These are phyloP conservation scores for Cistogaster globosa DNA, from an alignment of 2,888 invertebrate genomes.

Conservation along the genomic window DNA sequence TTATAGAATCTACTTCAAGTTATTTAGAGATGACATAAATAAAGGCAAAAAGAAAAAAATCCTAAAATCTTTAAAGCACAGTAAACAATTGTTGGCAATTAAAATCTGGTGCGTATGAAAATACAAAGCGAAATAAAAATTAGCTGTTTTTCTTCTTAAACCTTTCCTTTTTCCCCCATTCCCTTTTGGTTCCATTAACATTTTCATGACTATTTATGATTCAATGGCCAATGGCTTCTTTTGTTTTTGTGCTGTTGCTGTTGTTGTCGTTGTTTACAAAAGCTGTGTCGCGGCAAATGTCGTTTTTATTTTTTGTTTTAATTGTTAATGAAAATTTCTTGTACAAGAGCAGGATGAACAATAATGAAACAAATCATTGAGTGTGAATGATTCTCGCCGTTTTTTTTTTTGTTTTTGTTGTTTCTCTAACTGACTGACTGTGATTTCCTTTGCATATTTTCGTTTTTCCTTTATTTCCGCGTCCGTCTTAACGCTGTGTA, in stretches of 20 bases:
- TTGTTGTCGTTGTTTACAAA: conserved; percentile 22
- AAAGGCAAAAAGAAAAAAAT: not conserved
- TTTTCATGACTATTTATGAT: conserved; percentile 44
- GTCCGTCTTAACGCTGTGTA: conserved; percentile 73
- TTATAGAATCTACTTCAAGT: conserved; percentile 38
- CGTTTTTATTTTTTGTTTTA: conserved; percentile 75
- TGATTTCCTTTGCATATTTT: conserved; percentile 67
- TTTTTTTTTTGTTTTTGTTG: conserved; percentile 51
- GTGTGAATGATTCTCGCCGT: conserved; percentile 78
- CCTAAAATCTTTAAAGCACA: conserved; percentile 42
- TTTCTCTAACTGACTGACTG: conserved; percentile 58
- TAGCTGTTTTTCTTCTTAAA: conserved; percentile 30
- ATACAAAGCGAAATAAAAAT: conserved; percentile 45
- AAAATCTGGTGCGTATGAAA: conserved; percentile 72
- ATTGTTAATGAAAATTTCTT: conserved; percentile 82
- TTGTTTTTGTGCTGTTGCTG: conserved; percentile 20
- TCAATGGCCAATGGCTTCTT: conserved; percentile 65
- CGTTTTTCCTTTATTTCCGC: conserved; percentile 52
- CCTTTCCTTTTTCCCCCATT: not conserved
- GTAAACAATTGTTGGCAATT: conserved; percentile 73
- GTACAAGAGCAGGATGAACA: conserved; percentile 71
- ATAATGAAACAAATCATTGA: conserved; percentile 82
- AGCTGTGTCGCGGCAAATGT: conserved; percentile 70
- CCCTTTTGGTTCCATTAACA: conserved; percentile 1
- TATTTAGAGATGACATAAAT: conserved; percentile 53